Conservation (phyloP, 2,113 vertebrate genomes). For the Empidonax alnorum region DNA sequence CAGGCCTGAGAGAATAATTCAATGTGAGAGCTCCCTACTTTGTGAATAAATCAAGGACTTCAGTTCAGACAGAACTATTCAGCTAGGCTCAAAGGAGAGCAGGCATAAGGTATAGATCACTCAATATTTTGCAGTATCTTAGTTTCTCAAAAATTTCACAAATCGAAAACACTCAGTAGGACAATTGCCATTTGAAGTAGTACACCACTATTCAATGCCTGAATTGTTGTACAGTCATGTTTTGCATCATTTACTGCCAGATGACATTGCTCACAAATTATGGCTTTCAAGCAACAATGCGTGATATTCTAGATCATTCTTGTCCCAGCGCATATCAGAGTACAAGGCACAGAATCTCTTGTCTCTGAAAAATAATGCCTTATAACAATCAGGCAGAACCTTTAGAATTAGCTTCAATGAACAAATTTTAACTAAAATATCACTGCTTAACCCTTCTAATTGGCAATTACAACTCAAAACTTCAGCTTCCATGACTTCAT, state of each 20-base stretch:
- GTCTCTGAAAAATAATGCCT: neutral
- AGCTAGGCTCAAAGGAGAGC: neutral
- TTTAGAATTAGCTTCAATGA: neutral
- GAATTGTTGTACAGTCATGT: neutral
- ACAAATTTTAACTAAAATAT: neutral
- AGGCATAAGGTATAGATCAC: neutral
- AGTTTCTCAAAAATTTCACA: neutral
- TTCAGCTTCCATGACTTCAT: neutral
- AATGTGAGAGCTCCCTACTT: neutral
- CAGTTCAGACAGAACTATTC: neutral
- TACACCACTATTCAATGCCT: neutral
- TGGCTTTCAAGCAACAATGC: neutral
- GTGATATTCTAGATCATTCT: neutral
- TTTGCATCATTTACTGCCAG: conserved; percentile 18
- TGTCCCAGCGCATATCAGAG: neutral
- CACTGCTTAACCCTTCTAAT: neutral
- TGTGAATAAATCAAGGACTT: conserved; percentile 1
- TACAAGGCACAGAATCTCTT: neutral
- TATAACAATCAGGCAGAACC: neutral
- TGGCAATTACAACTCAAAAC: neutral
- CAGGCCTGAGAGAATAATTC: neutral
- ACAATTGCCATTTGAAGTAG: neutral
- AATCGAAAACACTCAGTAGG: neutral
- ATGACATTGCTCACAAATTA: neutral
- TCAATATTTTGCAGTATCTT: neutral